Conservation (phyloP, 1,140 invertebrate species). For the Drosophila guanche region DNA sequence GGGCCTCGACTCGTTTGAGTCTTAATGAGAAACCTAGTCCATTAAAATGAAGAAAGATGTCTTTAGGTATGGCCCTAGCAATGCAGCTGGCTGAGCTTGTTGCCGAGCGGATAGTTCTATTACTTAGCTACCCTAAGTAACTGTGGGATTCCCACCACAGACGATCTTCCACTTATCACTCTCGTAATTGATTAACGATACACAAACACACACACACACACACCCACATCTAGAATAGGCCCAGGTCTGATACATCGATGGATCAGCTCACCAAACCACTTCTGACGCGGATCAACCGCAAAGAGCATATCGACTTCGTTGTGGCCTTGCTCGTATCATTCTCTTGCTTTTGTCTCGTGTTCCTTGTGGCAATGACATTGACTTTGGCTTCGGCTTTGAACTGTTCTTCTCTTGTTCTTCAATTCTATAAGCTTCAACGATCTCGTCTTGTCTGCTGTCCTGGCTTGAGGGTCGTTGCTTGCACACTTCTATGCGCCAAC, state of each 20-base stretch:
- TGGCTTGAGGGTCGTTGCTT: background rate
- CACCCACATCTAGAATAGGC: background rate
- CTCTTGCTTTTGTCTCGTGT: slow-evolving; percentile 26
- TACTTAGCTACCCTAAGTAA: too few species aligned
- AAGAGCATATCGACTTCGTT: slow-evolving; percentile 45
- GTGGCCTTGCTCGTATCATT: slow-evolving; percentile 27
- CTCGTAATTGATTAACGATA: background rate
- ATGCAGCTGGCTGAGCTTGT: too few species aligned
- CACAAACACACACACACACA: background rate
- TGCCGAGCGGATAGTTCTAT: too few species aligned
- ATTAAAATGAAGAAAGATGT: slow-evolving; percentile 8
- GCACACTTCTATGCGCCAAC: background rate
- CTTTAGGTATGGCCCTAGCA: background rate
- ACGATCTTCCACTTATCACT: background rate
- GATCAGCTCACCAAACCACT: slow-evolving; percentile 24
- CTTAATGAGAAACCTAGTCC: slow-evolving; percentile 3
- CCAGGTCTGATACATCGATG: slow-evolving; percentile 7
- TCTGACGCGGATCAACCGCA: slow-evolving; percentile 25
- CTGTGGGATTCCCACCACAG: too few species aligned
- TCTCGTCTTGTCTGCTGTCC: slow-evolving; percentile 13
- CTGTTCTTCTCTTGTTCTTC: slow-evolving; percentile 27
- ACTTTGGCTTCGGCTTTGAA: slow-evolving; percentile 20
- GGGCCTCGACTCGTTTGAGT: too few species aligned
- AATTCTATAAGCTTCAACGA: too few species aligned
- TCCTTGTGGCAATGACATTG: slow-evolving; percentile 20